Evolutionary conservation across 2,113 vertebrate species (phyloP).

Genomic region (Lampris megalopsis): DNA sequence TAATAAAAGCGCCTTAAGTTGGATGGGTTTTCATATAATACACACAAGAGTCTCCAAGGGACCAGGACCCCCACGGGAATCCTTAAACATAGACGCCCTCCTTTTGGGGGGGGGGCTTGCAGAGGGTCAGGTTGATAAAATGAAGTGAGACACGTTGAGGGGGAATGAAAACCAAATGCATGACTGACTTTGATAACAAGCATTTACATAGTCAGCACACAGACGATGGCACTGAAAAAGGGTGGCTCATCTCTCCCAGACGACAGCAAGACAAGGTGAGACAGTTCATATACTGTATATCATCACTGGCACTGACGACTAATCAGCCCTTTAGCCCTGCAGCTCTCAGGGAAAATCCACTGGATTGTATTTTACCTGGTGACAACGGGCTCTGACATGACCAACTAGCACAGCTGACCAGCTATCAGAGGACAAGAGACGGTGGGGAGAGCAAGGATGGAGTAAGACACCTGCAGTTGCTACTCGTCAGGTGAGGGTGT

Average conservation of each 20-base stretch:
- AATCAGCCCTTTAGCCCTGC: conserved; percentile 48
- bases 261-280: not conserved
- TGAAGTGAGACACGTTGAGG: too few relatives aligned
- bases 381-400: not conserved
- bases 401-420: too few relatives aligned
- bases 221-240: too few relatives aligned
- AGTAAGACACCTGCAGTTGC: not conserved
- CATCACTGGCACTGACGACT: conserved; percentile 51
- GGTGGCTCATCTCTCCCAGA: too few relatives aligned
- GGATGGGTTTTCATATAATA: not conserved
- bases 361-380: conserved; percentile 7
- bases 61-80: conserved; percentile 14
- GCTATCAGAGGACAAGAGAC: too few relatives aligned
- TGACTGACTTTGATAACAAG: too few relatives aligned
- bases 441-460: not conserved
- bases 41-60: conserved; percentile 10
- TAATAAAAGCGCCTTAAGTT: conserved; percentile 31
- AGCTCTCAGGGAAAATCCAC: conserved; percentile 19
- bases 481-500: not conserved
- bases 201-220: too few relatives aligned
- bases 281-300: conserved; percentile 39
- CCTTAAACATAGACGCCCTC: conserved; percentile 28
- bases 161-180: too few relatives aligned
- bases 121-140: not conserved
- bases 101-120: not conserved